Percentiles rank a stretch among this genome's conserved stretches.
Evolutionary conservation across 2,797 vertebrate genomes (phyloP).

Genomic region (Brachymystax lenok): DNA sequence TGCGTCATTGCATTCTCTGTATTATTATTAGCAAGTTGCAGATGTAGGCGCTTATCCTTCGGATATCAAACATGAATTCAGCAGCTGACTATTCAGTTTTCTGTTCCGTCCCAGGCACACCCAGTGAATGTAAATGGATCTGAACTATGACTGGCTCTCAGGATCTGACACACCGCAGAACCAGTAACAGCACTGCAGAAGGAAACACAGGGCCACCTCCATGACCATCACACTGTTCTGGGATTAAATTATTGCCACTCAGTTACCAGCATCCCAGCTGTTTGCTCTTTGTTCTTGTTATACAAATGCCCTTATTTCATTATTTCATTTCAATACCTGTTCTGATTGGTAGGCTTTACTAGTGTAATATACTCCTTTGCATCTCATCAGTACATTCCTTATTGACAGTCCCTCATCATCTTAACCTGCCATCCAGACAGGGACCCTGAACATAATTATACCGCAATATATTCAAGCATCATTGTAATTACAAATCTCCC

Average conservation of each 20-base stretch:
- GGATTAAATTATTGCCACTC: too few relatives aligned
- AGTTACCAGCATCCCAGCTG: slow-evolving; percentile 5
- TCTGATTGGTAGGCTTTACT: slow-evolving; percentile 26
- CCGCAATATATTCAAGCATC: slow-evolving; percentile 57
- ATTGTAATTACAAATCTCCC: slow-evolving; percentile 62
- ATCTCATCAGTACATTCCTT: slow-evolving; percentile 51
- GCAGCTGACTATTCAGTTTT: slow-evolving; percentile 69
- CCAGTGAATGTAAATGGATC: slow-evolving; percentile 65
- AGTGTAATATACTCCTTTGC: slow-evolving; percentile 30
- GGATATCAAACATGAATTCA: slow-evolving; percentile 56
- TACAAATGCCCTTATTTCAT: slow-evolving; percentile 8
- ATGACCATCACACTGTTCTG: background rate
- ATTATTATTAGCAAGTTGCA: slow-evolving; percentile 71
- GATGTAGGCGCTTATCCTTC: slow-evolving; percentile 57
- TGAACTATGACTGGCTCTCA: slow-evolving; percentile 52
- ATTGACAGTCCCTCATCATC: slow-evolving; percentile 55
- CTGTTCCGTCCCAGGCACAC: slow-evolving; percentile 33
- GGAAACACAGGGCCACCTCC: background rate
- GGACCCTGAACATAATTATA: slow-evolving; percentile 65
- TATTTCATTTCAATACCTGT: slow-evolving; percentile 19
- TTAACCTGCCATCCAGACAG: slow-evolving; percentile 55
- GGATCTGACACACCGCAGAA: slow-evolving; percentile 38
- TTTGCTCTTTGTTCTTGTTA: background rate
- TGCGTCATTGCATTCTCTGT: slow-evolving; percentile 57
- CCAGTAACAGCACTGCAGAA: slow-evolving; percentile 6